phyloP scores from a whole-genome alignment of 2,797 vertebrate genomes.

The Crocodylus rhombifer region DNA sequence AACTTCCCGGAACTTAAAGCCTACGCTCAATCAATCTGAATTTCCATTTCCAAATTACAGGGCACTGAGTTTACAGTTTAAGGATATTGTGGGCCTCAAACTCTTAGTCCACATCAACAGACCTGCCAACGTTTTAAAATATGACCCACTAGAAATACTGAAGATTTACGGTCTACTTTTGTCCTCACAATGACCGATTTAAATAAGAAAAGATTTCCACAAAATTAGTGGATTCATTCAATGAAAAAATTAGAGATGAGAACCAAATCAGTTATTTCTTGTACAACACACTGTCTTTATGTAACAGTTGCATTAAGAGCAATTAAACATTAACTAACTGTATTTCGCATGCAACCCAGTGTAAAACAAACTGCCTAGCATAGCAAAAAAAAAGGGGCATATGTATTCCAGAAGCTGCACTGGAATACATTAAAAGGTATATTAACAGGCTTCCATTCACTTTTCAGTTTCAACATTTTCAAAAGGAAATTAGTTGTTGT shows the following conservation, averaged over 20 bases:
- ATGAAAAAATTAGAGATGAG: neutral
- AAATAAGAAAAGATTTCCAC: neutral
- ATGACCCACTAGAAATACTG: neutral
- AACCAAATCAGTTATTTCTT: neutral
- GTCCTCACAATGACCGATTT: neutral
- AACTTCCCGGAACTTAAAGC: neutral
- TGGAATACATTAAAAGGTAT: neutral
- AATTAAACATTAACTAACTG: slow-evolving; percentile 50
- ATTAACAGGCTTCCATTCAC: slow-evolving; percentile 9
- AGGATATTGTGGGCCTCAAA: neutral
- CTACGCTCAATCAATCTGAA: neutral
- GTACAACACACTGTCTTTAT: neutral
- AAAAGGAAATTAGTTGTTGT: neutral
- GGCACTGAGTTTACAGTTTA: too few species aligned
- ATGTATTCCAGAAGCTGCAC: neutral
- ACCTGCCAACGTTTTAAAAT: neutral
- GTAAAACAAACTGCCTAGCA: slow-evolving; percentile 17
- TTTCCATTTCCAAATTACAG: neutral
- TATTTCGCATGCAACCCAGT: neutral
- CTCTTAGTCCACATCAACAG: neutral
- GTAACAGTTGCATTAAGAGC: neutral
- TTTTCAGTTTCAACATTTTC: neutral
- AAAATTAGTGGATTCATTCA: neutral
- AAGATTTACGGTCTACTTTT: neutral
- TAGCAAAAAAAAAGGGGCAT: slow-evolving; percentile 32